Evolutionary conservation across 2,113 vertebrate genomes (phyloP).

Genomic region (Pavo muticus): DNA sequence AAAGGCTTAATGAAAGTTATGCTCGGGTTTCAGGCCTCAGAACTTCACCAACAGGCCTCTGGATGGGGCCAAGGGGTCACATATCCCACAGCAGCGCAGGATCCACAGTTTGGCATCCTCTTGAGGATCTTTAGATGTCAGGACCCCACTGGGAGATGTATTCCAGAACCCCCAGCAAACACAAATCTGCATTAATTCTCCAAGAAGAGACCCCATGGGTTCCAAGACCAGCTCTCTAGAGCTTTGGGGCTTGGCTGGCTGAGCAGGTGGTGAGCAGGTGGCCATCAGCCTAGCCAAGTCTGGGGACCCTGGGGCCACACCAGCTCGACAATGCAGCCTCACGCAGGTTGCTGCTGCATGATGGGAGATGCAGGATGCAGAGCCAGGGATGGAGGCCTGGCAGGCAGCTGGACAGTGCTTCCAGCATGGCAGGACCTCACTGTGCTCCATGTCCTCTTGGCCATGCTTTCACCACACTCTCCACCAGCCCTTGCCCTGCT

Average conservation of each 20-base stretch:
- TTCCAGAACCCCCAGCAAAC: background rate
- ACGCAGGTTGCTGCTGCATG: background rate
- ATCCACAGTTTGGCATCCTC: background rate
- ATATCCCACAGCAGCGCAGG: background rate
- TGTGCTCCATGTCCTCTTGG: background rate
- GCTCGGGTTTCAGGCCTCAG: background rate
- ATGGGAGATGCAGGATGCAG: background rate
- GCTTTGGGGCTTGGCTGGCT: background rate
- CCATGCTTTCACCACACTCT: background rate
- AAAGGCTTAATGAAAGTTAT: background rate
- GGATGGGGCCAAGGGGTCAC: background rate
- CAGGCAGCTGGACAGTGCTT: background rate
- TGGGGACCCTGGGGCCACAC: background rate
- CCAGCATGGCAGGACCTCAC: background rate
- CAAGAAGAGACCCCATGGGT: background rate
- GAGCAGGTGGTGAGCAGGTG: rapidly evolving
- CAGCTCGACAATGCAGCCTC: background rate
- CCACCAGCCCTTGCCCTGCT: background rate
- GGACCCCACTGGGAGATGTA: background rate
- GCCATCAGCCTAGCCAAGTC: background rate
- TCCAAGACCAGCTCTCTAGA: background rate
- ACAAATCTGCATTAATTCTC: background rate
- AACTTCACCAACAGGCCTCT: background rate
- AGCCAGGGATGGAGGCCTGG: background rate
- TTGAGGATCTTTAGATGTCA: background rate